A percentile compares a stretch with the other conserved stretches of the same genome.
These are phyloP conservation scores for Synanceia verrucosa DNA, from an alignment of 2,797 vertebrate species.

Conservation along the genomic window DNA sequence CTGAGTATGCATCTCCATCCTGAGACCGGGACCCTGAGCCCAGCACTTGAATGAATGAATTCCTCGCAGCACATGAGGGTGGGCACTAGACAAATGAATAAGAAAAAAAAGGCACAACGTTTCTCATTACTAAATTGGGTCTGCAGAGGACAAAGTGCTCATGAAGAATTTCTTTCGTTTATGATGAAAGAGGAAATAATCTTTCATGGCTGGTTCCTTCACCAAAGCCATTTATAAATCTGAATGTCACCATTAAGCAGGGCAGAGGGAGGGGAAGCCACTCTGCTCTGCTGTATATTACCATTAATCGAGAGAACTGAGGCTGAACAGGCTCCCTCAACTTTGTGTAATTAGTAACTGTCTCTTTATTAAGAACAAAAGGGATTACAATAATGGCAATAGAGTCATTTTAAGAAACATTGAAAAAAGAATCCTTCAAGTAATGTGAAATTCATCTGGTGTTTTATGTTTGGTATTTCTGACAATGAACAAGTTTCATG, in stretches of 20 bases:
- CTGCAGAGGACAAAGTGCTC: conserved; percentile 80
- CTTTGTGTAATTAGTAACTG: conserved; percentile 73
- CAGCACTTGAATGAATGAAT: conserved; percentile 81
- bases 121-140: conserved; percentile 87
- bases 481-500: conserved; percentile 38
- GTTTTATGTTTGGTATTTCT: conserved; percentile 41
- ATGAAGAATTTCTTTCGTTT: conserved; percentile 79
- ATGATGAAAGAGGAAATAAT: conserved; percentile 83
- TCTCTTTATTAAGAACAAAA: conserved; percentile 66
- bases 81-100: conserved; percentile 74
- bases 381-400: conserved; percentile 49
- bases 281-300: conserved; percentile 61
- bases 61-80: conserved; percentile 67
- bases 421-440: conserved; percentile 28
- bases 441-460: conserved; percentile 40
- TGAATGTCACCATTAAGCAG: conserved; percentile 77
- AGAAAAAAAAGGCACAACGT: conserved; percentile 70
- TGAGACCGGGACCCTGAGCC: conserved; percentile 71
- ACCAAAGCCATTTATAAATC: conserved; percentile 81
- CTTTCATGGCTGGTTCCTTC: conserved; percentile 78
- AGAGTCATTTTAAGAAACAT: conserved; percentile 46
- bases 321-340: conserved; percentile 64
- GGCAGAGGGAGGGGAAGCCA: conserved; percentile 49
- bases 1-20: conserved; percentile 62
- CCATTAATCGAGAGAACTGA: conserved; percentile 71